Percentiles rank a stretch among this genome's conserved stretches.
Conservation (phyloP, 1,140 invertebrate genomes). For the Batillaria attramentaria region DNA sequence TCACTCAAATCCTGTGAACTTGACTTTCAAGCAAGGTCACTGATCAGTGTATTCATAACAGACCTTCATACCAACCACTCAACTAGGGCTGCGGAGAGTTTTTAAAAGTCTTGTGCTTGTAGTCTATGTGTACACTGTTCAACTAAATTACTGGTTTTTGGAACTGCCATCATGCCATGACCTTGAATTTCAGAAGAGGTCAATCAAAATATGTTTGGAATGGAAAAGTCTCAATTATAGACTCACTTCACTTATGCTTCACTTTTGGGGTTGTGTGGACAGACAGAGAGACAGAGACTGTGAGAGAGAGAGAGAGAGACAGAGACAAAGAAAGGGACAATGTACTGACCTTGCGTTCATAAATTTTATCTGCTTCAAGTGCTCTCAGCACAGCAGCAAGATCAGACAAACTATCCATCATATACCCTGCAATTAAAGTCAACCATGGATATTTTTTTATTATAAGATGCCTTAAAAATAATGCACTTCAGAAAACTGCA, state of each 20-base stretch:
- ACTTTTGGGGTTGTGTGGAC: no score
- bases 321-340: no score
- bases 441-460: not conserved
- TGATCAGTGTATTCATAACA: no score
- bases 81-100: no score
- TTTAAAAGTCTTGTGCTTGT: no score
- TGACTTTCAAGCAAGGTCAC: no score
- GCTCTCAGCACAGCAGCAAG: slow-evolving; percentile 34
- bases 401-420: slow-evolving; percentile 49
- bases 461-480: not conserved
- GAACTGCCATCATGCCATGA: not conserved
- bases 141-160: no score
- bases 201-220: not conserved
- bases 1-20: no score
- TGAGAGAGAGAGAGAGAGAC: no score
- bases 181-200: no score
- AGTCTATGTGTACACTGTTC: no score
- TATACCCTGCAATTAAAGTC: not conserved
- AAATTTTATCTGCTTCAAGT: slow-evolving; percentile 45
- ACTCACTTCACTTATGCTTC: not conserved
- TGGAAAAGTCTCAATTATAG: not conserved
- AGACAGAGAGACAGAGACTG: not conserved
- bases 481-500: not conserved
- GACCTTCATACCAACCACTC: no score
- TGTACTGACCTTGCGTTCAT: slow-evolving; percentile 57